A percentile compares a stretch with the other conserved stretches of the same genome.
phyloP scores from a whole-genome alignment of 2,113 vertebrate species.

The Chrysochloris asiatica region DNA sequence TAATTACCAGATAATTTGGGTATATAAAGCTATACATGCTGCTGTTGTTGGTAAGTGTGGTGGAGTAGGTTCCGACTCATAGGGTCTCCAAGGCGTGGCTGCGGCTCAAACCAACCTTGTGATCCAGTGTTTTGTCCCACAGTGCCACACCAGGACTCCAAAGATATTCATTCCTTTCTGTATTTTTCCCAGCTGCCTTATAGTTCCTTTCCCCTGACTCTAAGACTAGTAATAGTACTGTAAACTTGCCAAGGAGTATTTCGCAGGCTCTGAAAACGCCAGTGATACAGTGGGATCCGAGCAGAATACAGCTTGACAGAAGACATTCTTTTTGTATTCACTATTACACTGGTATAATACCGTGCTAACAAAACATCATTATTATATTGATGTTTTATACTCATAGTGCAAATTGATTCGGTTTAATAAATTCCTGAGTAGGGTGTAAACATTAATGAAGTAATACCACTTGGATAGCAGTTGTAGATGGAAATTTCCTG shows the following conservation, averaged over 20 bases:
- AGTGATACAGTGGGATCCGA: neutral
- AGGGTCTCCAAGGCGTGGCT: no score
- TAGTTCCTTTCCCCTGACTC: neutral
- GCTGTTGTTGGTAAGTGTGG: no score
- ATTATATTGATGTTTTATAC: constrained; percentile 1
- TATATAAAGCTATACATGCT: neutral
- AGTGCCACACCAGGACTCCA: no score
- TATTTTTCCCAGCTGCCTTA: neutral
- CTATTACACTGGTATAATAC: neutral
- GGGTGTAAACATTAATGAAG: constrained; percentile 23
- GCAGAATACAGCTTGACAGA: constrained; percentile 5
- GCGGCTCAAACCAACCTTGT: no score
- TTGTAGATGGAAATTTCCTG: constrained; percentile 33
- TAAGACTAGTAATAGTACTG: constrained; percentile 18
- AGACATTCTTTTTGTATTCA: no score
- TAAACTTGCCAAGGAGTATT: constrained; percentile 10
- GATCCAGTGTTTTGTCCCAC: no score
- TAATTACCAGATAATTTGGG: constrained; percentile 14
- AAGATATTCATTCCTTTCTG: constrained; percentile 6
- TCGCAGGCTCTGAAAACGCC: neutral
- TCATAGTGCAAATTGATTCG: neutral
- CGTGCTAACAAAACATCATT: neutral
- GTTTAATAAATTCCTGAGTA: neutral
- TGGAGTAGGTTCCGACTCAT: no score
- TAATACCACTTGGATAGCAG: constrained; percentile 21